Conservation (phyloP, 1,140 invertebrate species). For the Rhysida immarginata region DNA sequence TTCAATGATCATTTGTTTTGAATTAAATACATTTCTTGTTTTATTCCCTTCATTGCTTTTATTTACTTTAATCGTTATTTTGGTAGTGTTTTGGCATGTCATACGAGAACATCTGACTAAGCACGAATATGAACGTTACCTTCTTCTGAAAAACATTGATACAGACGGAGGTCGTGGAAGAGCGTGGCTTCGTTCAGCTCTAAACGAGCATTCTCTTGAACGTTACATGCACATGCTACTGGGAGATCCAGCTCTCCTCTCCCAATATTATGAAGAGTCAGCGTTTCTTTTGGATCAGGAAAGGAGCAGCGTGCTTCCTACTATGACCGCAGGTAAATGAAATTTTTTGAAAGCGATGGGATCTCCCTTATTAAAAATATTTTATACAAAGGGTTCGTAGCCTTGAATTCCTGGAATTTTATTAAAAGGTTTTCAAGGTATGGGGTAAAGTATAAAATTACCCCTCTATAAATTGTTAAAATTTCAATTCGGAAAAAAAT, state of each 20-base stretch:
- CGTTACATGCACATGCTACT: slow-evolving; percentile 62
- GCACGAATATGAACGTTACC: slow-evolving; percentile 73
- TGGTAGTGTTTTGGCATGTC: slow-evolving; percentile 28
- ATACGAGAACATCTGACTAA: slow-evolving; percentile 48
- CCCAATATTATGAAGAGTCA: slow-evolving; percentile 67
- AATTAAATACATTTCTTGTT: too few species aligned
- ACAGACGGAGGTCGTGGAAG: slow-evolving; percentile 61
- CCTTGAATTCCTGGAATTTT: too few species aligned
- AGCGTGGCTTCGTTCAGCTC: slow-evolving; percentile 66
- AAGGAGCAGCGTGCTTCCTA: slow-evolving; percentile 52
- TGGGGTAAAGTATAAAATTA: too few species aligned
- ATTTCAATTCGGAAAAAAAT: too few species aligned
- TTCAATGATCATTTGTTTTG: too few species aligned
- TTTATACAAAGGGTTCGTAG: too few species aligned
- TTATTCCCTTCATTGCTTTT: background rate
- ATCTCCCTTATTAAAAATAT: too few species aligned
- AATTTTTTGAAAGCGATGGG: too few species aligned
- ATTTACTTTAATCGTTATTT: slow-evolving; percentile 12
- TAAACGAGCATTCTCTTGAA: slow-evolving; percentile 79
- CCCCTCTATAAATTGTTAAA: too few species aligned
- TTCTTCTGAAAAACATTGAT: slow-evolving; percentile 57
- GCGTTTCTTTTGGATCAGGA: slow-evolving; percentile 63
- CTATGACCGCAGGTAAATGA: slow-evolving; percentile 69
- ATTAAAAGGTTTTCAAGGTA: too few species aligned
- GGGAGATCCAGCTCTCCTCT: slow-evolving; percentile 42